Evolutionary conservation across 2,113 vertebrate species (phyloP).

Genomic region (Dryoscopus gambensis): DNA sequence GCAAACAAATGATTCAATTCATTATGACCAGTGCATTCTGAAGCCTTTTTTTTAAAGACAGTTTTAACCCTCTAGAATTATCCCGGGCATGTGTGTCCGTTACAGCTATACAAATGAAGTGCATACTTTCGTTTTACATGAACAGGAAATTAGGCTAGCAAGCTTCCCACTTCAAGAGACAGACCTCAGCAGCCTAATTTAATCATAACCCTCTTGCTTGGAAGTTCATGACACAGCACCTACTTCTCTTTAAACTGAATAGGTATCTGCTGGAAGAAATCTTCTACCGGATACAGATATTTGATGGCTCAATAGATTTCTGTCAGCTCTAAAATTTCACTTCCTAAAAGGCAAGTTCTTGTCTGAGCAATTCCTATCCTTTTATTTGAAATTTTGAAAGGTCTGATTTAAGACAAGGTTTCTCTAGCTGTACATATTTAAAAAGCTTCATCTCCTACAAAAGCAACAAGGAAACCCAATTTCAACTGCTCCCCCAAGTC

Average conservation of each 20-base stretch:
- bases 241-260: neutral
- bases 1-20: neutral
- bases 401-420: neutral
- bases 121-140: neutral
- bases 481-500: neutral
- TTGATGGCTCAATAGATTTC: neutral
- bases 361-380: neutral
- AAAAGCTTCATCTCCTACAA: neutral
- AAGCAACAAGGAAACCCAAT: neutral
- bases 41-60: neutral
- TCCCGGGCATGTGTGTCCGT: rapidly evolving
- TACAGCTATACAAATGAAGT: neutral
- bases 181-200: neutral
- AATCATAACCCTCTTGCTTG: neutral
- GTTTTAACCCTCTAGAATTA: neutral
- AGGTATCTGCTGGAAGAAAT: neutral
- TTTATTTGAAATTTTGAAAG: neutral
- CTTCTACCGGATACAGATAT: neutral
- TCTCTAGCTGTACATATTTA: neutral
- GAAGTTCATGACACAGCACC: neutral
- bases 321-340: neutral
- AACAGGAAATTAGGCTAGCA: neutral
- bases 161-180: neutral
- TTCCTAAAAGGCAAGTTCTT: neutral
- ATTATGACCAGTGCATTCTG: neutral